These are phyloP conservation scores for Limanda limanda DNA, from an alignment of 2,113 vertebrate species.

Conservation along the genomic window DNA sequence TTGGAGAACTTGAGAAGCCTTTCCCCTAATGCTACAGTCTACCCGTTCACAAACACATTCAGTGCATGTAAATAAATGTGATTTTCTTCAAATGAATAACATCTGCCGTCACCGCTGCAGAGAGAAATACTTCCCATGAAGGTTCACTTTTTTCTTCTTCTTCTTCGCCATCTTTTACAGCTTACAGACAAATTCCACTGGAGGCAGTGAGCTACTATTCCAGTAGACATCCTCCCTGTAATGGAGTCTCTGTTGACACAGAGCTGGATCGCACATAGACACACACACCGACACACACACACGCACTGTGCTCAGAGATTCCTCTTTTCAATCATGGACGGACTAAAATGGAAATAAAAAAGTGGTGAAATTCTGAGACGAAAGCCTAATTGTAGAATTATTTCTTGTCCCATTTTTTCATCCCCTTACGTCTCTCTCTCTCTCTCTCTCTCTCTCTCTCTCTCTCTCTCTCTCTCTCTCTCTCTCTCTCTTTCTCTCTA, in stretches of 20 bases:
- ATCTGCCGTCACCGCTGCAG: conserved; percentile 27
- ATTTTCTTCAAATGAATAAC: too few species aligned
- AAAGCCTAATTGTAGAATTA: conserved; percentile 25
- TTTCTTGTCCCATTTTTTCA: conserved; percentile 4
- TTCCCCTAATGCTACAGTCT: too few species aligned
- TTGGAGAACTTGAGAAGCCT: too few species aligned
- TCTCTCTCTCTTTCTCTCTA: too few species aligned
- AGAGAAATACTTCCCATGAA: conserved; percentile 57
- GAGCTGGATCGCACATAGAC: conserved; percentile 45
- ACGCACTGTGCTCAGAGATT: conserved; percentile 28
- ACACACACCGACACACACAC: conserved; percentile 13
- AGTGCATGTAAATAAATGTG: too few species aligned
- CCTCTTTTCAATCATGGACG: conserved; percentile 45
- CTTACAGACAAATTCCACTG: conserved; percentile 64
- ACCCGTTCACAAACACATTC: too few species aligned
- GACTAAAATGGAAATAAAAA: conserved; percentile 33
- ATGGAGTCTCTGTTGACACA: conserved; percentile 71
- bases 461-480: too few species aligned
- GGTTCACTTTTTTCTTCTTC: conserved; percentile 29
- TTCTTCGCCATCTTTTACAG: conserved; percentile 66
- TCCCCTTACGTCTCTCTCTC: background rate
- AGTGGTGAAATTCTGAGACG: conserved; percentile 48
- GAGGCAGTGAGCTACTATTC: conserved; percentile 66
- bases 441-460: background rate
- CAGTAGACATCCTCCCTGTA: conserved; percentile 61